These are phyloP conservation scores for Eolophus roseicapilla DNA, from an alignment of 2,113 vertebrate genomes.

Conservation along the genomic window DNA sequence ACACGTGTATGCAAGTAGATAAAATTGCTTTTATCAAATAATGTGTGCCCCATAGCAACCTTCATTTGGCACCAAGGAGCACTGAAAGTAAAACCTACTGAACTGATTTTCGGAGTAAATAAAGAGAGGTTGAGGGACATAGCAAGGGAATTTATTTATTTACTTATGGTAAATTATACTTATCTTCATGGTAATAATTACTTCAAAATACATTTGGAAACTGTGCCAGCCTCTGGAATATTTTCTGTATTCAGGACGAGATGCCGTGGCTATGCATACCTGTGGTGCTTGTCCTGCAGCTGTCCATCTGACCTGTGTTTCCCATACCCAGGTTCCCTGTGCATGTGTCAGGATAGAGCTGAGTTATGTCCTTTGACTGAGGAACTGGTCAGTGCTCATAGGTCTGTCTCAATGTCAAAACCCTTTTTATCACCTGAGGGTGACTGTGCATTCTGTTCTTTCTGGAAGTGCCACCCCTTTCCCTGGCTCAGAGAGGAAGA, in stretches of 20 bases:
- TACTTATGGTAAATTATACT: neutral
- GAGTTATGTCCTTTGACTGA: neutral
- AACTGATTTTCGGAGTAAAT: neutral
- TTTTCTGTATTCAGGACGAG: neutral
- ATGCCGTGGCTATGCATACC: neutral
- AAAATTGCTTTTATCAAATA: constrained; percentile 22
- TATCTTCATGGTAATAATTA: neutral
- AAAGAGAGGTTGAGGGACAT: neutral
- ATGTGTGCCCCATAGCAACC: constrained; percentile 18
- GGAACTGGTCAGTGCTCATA: neutral
- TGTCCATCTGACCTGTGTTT: neutral
- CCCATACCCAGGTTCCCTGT: neutral
- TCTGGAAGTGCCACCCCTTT: constrained; percentile 9
- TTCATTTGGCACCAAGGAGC: neutral
- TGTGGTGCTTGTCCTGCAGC: neutral
- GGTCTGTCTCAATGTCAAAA: neutral
- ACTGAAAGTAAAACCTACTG: neutral
- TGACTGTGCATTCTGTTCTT: neutral
- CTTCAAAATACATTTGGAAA: neutral
- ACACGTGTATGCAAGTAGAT: neutral
- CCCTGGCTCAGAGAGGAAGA: neutral
- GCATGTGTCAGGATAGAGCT: neutral
- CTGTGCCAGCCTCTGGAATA: neutral
- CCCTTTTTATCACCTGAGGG: neutral
- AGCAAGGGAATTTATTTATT: neutral